Base-by-base conservation (phyloP, 2,797 vertebrate species). In the Anguilla pacifica region DNA sequence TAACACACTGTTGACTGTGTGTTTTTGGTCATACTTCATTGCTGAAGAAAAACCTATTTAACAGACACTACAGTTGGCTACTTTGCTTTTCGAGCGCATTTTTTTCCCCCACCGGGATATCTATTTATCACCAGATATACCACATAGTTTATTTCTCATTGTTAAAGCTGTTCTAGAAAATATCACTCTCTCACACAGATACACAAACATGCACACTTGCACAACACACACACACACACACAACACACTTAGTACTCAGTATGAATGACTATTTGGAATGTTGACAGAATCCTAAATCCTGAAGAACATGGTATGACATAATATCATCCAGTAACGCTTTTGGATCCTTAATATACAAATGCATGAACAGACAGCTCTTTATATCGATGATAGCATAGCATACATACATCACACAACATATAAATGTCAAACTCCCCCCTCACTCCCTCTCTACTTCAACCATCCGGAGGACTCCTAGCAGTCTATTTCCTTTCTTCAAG, bases 401-500 rank as follows among this genome's bases (percentile, higher is more conserved):
- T 1, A 11, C 79, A 51, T 4, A 46, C 17, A 25, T 10, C 17
- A 3, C 22, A 25, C 17, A 13, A 6, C 35, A 31, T 82, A 25
- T 39, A 15, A 51, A n/a, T 35, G 46, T 46, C 79, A 82, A 51
- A 25, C 43, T 87, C 15, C 77, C 51, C 51, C 70, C 70, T 35
- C 49, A 70, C 10, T 83, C 0, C 28, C 86, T 83, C 19, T 19
- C 86, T 70, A 7, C 22, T n/a, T 83, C 13, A 49, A n/a, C 77
- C 39, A 57, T 87, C 61, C 81, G 43, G 86, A 67, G 17, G 61
- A 31, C 79, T 6, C 25, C 6, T 9, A 61, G n/a, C 7, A 17
- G 77, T 83, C n/a, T 31, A 61, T 87, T 70, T 81, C 79, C 82
- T 87, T 49, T 83, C 86, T 55, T 46, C 19, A 35, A 22, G 19